phyloP scores from a whole-genome alignment of 2,888 invertebrate species.

The Dioctria linearis region DNA sequence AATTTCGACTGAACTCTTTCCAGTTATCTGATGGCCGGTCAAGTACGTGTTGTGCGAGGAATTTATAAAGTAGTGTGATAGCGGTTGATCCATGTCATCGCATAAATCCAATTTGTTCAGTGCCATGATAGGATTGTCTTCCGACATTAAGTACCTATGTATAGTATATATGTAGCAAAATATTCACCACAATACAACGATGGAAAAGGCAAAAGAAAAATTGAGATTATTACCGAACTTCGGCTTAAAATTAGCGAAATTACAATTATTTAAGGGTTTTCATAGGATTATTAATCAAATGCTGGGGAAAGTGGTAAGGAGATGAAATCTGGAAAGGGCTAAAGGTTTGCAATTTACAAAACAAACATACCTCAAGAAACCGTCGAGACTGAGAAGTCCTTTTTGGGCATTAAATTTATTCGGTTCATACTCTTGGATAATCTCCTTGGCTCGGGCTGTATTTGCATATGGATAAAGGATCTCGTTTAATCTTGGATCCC shows the following conservation, averaged over 20 bases:
- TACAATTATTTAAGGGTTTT: neutral
- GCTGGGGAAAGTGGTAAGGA: too few relatives aligned
- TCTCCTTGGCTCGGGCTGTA: slow-evolving; percentile 86
- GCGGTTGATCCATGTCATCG: slow-evolving; percentile 96
- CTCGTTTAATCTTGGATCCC: slow-evolving; percentile 96
- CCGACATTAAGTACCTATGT: slow-evolving; percentile 89
- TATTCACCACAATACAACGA: neutral
- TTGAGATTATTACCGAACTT: slow-evolving; percentile 13
- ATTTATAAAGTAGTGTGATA: slow-evolving; percentile 98
- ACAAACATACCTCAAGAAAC: slow-evolving; percentile 81
- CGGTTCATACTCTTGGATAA: slow-evolving; percentile 92
- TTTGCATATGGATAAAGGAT: slow-evolving; percentile 96
- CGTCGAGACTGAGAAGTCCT: slow-evolving; percentile 91
- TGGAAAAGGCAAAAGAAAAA: neutral
- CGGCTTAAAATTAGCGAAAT: neutral
- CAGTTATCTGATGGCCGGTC: slow-evolving; percentile 96
- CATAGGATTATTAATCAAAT: too few relatives aligned
- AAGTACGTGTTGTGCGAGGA: slow-evolving; percentile 98
- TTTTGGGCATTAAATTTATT: slow-evolving; percentile 89
- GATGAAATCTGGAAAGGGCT: too few relatives aligned
- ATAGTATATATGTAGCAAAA: neutral
- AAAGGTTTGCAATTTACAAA: slow-evolving; percentile 1
- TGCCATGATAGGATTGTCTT: slow-evolving; percentile 95
- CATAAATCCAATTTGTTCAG: slow-evolving; percentile 90
- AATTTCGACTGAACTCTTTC: slow-evolving; percentile 96